A percentile compares a stretch with the other conserved stretches of the same genome.
Evolutionary conservation across 2,888 invertebrate genomes (phyloP).

Genomic region (Scrobipalpa atriplicella): DNA sequence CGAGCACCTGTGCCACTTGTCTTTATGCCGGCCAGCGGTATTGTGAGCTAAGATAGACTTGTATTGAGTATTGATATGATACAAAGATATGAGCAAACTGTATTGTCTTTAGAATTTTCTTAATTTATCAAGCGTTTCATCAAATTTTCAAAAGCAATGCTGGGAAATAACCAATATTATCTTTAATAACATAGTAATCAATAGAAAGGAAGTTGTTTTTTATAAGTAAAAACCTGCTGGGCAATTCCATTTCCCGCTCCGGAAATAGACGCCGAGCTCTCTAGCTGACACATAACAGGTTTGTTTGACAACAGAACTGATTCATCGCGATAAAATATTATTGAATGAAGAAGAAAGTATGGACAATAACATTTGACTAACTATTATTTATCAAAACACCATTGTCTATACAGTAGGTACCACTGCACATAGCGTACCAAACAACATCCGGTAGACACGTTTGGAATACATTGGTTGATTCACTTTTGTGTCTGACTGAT

Average conservation of each 20-base stretch:
- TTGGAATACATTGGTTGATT: not conserved
- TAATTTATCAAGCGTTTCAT: too few species aligned
- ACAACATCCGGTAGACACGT: conserved; percentile 17
- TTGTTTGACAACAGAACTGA: not conserved
- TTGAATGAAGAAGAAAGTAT: not conserved
- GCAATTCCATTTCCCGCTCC: conserved; percentile 1
- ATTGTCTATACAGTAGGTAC: conserved; percentile 12
- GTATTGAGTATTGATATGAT: too few species aligned
- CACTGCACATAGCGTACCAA: conserved; percentile 9
- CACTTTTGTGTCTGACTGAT: not conserved
- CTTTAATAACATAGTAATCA: not conserved
- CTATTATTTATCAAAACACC: conserved; percentile 10
- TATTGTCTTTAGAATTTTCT: too few species aligned
- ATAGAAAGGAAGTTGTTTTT: not conserved
- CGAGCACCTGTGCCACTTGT: not conserved
- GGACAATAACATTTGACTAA: not conserved
- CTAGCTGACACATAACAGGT: not conserved
- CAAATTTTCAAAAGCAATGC: too few species aligned
- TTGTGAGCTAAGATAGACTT: not conserved
- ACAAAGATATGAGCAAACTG: too few species aligned
- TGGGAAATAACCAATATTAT: not conserved
- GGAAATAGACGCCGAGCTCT: not conserved
- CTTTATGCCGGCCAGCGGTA: not conserved
- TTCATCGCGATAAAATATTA: not conserved
- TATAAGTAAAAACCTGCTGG: not conserved